Evolutionary conservation across 2,797 vertebrate genomes (phyloP).

Genomic region (Falco naumanni): DNA sequence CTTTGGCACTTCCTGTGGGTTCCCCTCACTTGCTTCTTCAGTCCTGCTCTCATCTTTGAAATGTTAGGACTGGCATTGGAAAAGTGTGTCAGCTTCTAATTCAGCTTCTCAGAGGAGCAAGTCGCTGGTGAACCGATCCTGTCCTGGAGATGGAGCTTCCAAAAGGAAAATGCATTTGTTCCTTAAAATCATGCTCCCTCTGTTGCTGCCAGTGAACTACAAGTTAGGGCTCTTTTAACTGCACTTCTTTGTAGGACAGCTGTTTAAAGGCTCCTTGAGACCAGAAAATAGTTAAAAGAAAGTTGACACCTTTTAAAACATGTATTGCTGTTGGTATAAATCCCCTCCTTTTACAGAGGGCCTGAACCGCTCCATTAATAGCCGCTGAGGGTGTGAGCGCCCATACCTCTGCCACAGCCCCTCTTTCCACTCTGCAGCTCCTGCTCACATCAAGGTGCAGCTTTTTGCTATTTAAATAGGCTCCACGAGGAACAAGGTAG

Average conservation of each 20-base stretch:
- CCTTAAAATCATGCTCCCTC: not conserved
- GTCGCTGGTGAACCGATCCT: not conserved
- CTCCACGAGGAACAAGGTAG: not conserved
- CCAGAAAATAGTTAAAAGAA: not conserved
- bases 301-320: not conserved
- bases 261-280: not conserved
- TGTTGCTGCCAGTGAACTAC: not conserved
- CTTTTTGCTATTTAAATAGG: conserved; percentile 20
- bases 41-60: not conserved
- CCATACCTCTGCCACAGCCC: not conserved
- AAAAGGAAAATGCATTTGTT: not conserved
- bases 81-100: not conserved
- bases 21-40: not conserved
- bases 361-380: not conserved
- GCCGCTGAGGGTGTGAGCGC: not conserved
- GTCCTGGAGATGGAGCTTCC: not conserved
- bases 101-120: not conserved
- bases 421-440: not conserved
- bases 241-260: not conserved
- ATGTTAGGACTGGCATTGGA: not conserved
- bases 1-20: not conserved
- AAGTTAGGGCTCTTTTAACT: not conserved
- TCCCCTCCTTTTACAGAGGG: not conserved
- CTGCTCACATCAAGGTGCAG: not conserved
- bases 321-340: not conserved